Percentiles rank a stretch among this genome's conserved stretches.
phyloP scores from a whole-genome alignment of 2,797 vertebrate genomes.

The Cryptoprocta ferox region DNA sequence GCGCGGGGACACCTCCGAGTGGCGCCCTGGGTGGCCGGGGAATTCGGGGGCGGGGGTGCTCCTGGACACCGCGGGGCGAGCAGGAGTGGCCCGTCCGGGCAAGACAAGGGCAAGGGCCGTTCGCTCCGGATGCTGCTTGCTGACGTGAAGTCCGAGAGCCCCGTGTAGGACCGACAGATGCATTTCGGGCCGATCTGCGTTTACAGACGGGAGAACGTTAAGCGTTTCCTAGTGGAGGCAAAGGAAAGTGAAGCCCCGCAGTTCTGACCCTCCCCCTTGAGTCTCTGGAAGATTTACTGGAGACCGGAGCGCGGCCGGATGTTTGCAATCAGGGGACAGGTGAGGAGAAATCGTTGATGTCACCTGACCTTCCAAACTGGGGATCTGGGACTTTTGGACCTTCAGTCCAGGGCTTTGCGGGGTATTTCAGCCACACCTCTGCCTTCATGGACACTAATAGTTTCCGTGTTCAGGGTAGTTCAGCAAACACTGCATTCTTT shows the following conservation, averaged over 20 bases:
- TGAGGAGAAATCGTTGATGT: neutral
- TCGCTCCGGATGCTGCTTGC: neutral
- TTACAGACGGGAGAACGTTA: neutral
- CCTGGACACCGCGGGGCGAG: neutral
- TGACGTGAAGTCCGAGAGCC: neutral
- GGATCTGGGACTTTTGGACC: neutral
- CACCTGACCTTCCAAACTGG: neutral
- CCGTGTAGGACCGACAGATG: accelerated
- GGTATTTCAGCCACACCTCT: neutral
- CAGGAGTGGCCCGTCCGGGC: neutral
- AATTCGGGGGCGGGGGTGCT: neutral
- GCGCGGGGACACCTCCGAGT: neutral
- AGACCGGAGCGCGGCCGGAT: neutral
- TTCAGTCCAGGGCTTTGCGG: neutral
- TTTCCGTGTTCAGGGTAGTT: neutral
- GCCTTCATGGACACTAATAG: neutral
- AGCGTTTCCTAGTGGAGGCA: neutral
- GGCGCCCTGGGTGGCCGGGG: neutral
- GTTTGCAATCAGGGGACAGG: neutral
- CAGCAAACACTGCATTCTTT: neutral
- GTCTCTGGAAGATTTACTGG: neutral
- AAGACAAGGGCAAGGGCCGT: neutral
- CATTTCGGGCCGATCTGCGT: neutral
- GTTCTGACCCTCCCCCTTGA: neutral
- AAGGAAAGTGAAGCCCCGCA: neutral